Evolutionary conservation across 1,140 invertebrate genomes (phyloP), one percentile per base, ranked within the genome.

Genomic region (Bilobella aurantiaca): DNA sequence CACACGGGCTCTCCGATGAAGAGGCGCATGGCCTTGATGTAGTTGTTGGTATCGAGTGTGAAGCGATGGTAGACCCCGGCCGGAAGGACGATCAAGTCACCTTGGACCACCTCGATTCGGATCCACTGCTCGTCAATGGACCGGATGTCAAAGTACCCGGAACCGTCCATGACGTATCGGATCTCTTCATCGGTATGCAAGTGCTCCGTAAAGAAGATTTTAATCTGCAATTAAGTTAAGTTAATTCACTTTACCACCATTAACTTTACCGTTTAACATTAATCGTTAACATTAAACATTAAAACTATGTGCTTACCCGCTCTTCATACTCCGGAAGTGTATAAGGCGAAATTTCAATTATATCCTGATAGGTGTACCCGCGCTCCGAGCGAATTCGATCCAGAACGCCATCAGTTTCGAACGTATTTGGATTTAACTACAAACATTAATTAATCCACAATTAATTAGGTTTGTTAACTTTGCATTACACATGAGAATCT

Each of bases 181-280:
- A 98, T 96, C 81, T 99, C 96, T 77, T 99, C 96, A 80, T 99
- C 96, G 1, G 89, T 88, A 75, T 99, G 96, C 53, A 99, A 79
- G 79, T 99, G 96, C 77, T 99, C 96, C 3, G 83, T 83, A 74
- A 60, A 67, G 42, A 77, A 99, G 3, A 81, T 84, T 76, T 93
- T 93, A 3, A 98, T 74, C 83, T 87, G 27, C n/a, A 25, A 56
- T 3, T 3, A 62, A 62, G 37, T 29, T 32, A 3, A 28, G 37
- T 58, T 5, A 14, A 61, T 61, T 34, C 3, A 61, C 30, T 34
- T n/a, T n/a, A n/a, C n/a, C n/a, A n/a, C n/a, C n/a, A n/a, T n/a
- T n/a, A n/a, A n/a, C n/a, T n/a, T n/a, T n/a, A 8, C 28, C 25
- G 42, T 34, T 34, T 42, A 42, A 18, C 34, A 42, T 42, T 42